Base-by-base conservation (phyloP, 2,888 invertebrate species). In the Thymelicus sylvestris region DNA sequence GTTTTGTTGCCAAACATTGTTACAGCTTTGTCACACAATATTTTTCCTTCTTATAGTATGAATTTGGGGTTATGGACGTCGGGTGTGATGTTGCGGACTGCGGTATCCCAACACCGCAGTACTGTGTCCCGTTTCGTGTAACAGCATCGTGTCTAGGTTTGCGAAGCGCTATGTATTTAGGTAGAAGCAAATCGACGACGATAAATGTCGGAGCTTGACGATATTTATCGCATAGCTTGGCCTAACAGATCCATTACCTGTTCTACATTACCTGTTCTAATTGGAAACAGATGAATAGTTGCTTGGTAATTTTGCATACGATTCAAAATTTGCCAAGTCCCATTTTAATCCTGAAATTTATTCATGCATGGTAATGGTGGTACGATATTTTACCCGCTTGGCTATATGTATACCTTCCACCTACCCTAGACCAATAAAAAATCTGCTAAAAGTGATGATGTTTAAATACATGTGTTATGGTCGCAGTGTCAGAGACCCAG, bases 11-110 rank as follows among this genome's bases (percentile, higher is more conserved):
- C 31, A 3, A 31, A 31, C 31, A 31, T 2, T 31, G 44, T 44
- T 10, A 44, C 44, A 44, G 44, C 12, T 13, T 31, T 57, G 2
- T 57, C 31, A 12, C n/a, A 6, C 5, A 24, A 6, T 57, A 57
- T 12, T 57, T 31, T 31, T 24, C 31, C 31, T 31, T 31, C 44
- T 12, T 57, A 31, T 5, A 31, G 5, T 87, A 83, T 71, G 74
- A 50, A 48, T 50, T 6, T 38, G 60, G 38, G 15, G 41, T 61
- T 52, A 52, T 7, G 50, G 50, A 8, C 15, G 19, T 15, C 7
- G n/a, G 50, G 8, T n/a, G 50, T 52, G 19, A 19, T 15, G 48
- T n/a, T n/a, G n/a, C n/a, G n/a, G n/a, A 19, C 19, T 52, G 50
- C 15, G 50, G 50, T 19, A 19, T 52, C 50, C 50, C 15, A 19